Evolutionary conservation across 2,113 vertebrate species (phyloP).

Genomic region (Pica pica): DNA sequence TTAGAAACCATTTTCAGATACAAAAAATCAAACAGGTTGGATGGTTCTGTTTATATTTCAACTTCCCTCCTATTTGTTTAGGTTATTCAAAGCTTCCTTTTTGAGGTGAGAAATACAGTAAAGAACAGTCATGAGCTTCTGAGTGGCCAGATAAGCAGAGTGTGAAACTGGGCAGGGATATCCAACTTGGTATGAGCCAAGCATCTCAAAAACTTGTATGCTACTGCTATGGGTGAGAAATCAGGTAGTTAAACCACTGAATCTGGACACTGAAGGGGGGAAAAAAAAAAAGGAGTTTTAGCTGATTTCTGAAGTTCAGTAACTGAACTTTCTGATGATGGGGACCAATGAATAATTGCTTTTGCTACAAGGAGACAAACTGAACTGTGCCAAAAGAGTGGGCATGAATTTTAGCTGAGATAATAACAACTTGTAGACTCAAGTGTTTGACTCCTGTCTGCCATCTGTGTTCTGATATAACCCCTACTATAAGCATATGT

Average conservation of each 20-base stretch:
- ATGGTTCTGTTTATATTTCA: neutral
- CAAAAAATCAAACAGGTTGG: neutral
- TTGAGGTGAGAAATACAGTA: neutral
- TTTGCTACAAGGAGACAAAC: neutral
- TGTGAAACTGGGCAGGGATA: neutral
- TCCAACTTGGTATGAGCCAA: neutral
- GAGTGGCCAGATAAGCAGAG: neutral
- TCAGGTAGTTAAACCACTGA: neutral
- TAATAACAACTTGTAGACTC: neutral
- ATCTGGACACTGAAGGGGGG: neutral
- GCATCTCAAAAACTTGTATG: neutral
- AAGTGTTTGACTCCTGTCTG: neutral
- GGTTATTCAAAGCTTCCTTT: neutral
- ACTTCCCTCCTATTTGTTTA: neutral
- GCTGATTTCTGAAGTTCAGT: too few species aligned
- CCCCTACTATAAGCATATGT: neutral
- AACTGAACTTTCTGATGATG: neutral
- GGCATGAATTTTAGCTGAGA: neutral
- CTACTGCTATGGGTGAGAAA: neutral
- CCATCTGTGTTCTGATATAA: neutral
- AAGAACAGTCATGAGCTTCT: neutral
- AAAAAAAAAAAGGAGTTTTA: neutral
- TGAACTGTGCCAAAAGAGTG: neutral
- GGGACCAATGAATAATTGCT: neutral
- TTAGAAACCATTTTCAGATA: neutral